A percentile compares a stretch with the other conserved stretches of the same genome.
Conservation (phyloP, 1,140 invertebrate species). For the Asobara japonica region DNA sequence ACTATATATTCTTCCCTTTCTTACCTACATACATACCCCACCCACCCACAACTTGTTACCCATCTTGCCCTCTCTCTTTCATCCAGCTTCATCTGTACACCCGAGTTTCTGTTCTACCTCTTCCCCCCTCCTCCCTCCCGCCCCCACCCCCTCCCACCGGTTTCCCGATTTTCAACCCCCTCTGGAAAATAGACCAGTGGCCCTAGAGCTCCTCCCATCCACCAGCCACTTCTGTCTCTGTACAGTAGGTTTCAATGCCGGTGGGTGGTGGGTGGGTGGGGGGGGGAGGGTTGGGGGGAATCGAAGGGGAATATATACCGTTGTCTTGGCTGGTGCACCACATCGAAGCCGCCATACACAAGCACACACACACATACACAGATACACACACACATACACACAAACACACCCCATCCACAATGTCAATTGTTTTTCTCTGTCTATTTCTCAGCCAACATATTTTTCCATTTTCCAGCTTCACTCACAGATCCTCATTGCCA, state of each 20-base stretch:
- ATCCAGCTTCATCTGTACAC: background rate
- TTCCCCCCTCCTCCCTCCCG: background rate
- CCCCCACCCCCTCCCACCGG: background rate
- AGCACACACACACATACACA: background rate
- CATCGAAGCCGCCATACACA: background rate
- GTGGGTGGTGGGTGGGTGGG: background rate
- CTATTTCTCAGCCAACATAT: constrained; percentile 10
- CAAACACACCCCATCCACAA: background rate
- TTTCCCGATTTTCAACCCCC: background rate
- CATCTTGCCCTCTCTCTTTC: background rate
- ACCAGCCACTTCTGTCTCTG: background rate
- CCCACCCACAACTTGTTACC: background rate
- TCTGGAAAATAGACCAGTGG: constrained; percentile 19
- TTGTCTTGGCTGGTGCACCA: constrained; percentile 8
- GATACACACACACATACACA: background rate
- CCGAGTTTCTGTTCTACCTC: background rate
- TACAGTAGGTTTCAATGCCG: background rate
- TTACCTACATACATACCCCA: background rate
- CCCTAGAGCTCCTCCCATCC: constrained; percentile 1
- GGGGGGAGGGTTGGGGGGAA: background rate
- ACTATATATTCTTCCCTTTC: constrained; percentile 15
- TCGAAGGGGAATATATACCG: background rate
- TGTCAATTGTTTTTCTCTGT: constrained; percentile 14
- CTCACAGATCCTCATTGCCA: constrained; percentile 10
- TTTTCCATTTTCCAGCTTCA: constrained; percentile 18